Conservation (phyloP, 2,888 invertebrate species). For the Siphlonurus alternatus region DNA sequence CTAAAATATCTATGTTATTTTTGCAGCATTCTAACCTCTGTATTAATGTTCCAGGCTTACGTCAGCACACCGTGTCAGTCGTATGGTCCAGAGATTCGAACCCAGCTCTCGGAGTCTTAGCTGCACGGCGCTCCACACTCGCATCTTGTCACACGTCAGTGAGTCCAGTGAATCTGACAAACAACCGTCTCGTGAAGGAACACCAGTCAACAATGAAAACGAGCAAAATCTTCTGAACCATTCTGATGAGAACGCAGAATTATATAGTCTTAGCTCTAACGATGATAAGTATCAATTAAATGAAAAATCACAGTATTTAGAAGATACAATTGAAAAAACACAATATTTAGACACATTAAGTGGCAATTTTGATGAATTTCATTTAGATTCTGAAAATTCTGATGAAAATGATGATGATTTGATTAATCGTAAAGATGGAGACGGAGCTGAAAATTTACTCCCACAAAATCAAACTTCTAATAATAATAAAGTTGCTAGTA, state of each 20-base stretch:
- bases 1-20: no score
- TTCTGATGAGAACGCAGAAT: neutral
- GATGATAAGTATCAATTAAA: neutral
- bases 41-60: neutral
- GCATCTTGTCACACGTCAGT: neutral
- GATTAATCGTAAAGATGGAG: neutral
- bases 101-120: neutral
- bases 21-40: neutral
- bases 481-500: constrained; percentile 12
- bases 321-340: neutral
- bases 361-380: neutral
- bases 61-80: neutral
- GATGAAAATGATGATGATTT: neutral
- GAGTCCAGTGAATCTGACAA: neutral
- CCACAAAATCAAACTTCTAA: neutral
- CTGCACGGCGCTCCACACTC: neutral
- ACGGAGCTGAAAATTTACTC: neutral
- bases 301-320: neutral
- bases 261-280: neutral
- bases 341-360: neutral
- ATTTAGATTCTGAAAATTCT: neutral
- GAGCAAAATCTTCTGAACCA: neutral
- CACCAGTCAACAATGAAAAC: neutral
- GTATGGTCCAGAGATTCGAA: neutral
- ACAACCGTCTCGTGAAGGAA: neutral